Evolutionary conservation across 53 echinoderm and acorn worm species (phyloP).

Genomic region (Holothuria leucospilota): DNA sequence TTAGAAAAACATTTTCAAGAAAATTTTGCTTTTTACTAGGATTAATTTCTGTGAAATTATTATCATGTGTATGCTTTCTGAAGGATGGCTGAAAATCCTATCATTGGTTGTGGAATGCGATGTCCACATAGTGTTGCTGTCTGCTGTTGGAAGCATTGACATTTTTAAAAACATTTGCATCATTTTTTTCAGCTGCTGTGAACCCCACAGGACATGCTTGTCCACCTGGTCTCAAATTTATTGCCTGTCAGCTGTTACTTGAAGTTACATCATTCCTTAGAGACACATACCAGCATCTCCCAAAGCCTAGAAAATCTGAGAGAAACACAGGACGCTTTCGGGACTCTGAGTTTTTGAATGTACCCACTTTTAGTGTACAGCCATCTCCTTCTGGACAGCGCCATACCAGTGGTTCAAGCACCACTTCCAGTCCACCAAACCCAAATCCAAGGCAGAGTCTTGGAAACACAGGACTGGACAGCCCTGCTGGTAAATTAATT

Average conservation of each 20-base stretch:
- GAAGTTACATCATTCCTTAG: conserved; percentile 95
- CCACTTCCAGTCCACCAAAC: conserved; percentile 93
- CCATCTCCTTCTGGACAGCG: conserved; percentile 73
- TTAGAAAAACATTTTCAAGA: too few species aligned
- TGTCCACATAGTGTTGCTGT: too few species aligned
- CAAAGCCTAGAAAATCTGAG: conserved; percentile 87
- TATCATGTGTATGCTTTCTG: too few species aligned
- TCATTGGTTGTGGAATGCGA: too few species aligned
- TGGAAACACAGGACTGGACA: conserved; percentile 72
- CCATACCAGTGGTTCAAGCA: conserved; percentile 92
- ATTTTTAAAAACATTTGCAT: too few species aligned
- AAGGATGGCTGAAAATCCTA: too few species aligned
- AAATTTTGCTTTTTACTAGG: too few species aligned
- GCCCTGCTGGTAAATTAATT: conserved; percentile 74
- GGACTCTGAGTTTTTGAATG: conserved; percentile 87
- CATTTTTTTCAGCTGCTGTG: conserved; percentile 77
- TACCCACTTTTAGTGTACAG: conserved; percentile 55
- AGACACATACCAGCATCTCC: conserved; percentile 94
- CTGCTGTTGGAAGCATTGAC: too few species aligned
- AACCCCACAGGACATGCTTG: conserved; percentile 90
- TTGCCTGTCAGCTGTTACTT: conserved; percentile 91
- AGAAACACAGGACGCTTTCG: conserved; percentile 73
- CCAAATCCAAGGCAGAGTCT: conserved; percentile 84
- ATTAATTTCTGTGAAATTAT: too few species aligned
- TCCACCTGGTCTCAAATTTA: conserved; percentile 93